A percentile compares a stretch with the other conserved stretches of the same genome.
phyloP scores from a whole-genome alignment of 35 echinoderm and acorn worm genomes.

The Heliocidaris tuberculata region DNA sequence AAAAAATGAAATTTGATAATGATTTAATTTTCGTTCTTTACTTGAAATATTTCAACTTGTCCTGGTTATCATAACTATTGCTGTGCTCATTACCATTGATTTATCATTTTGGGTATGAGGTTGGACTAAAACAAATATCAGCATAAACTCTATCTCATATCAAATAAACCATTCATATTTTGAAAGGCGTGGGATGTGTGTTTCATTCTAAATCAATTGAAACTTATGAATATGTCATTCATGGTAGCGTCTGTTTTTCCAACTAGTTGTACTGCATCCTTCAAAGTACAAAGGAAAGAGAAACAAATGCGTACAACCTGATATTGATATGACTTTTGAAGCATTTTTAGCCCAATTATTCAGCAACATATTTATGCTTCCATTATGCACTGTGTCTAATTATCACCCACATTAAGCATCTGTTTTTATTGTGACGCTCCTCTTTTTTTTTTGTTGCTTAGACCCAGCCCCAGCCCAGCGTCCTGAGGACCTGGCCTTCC shows the following conservation, averaged over 20 bases:
- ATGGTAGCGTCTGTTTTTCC: not conserved
- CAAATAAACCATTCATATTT: not conserved
- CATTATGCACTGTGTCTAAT: not conserved
- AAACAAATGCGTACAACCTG: not conserved
- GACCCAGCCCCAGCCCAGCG: constrained; percentile 29
- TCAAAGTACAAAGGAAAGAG: constrained; percentile 6
- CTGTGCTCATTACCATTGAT: not conserved
- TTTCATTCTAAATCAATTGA: not conserved
- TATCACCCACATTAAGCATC: not conserved
- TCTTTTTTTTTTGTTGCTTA: not conserved
- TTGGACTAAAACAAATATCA: not conserved
- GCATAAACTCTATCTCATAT: not conserved
- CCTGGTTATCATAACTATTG: not conserved
- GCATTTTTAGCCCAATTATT: constrained; percentile 17
- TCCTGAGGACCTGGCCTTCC: constrained; percentile 26
- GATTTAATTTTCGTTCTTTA: too few relatives aligned
- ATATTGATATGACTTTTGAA: not conserved
- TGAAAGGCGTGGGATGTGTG: not conserved
- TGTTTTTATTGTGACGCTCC: not conserved
- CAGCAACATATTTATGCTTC: not conserved
- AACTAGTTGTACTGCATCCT: not conserved
- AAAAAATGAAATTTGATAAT: too few relatives aligned
- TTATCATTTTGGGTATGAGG: not conserved
- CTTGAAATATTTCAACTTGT: too few relatives aligned
- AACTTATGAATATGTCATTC: not conserved